phyloP scores from a whole-genome alignment of 2,888 invertebrate species.

The Sipunculus nudus region DNA sequence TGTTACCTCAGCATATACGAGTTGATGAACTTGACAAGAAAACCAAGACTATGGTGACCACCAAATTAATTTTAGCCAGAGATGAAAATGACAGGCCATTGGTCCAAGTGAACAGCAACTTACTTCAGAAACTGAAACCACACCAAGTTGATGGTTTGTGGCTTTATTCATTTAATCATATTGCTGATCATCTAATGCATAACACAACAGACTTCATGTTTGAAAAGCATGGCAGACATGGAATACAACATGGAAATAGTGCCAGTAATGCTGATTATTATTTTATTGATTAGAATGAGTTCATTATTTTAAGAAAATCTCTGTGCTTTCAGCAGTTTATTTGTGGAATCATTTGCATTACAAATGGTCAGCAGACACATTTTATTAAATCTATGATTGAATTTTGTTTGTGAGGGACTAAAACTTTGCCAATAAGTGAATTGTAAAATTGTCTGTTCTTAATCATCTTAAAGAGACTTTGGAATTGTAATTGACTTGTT shows the following conservation, averaged over 20 bases:
- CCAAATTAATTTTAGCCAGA: slow-evolving; percentile 74
- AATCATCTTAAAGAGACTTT: no score
- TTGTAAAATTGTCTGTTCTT: no score
- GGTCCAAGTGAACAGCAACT: slow-evolving; percentile 80
- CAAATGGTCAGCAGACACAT: no score
- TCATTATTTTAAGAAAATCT: background rate
- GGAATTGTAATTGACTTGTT: no score
- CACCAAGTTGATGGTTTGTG: slow-evolving; percentile 77
- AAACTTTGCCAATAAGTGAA: no score
- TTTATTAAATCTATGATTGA: no score
- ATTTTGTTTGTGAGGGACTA: no score
- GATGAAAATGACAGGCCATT: slow-evolving; percentile 82
- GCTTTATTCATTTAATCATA: background rate
- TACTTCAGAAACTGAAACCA: slow-evolving; percentile 83
- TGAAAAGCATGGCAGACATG: background rate
- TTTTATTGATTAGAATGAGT: background rate
- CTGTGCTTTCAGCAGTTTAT: no score
- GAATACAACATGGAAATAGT: background rate
- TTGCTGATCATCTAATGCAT: background rate
- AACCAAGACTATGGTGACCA: slow-evolving; percentile 65
- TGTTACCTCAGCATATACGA: slow-evolving; percentile 27
- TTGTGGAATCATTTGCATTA: no score
- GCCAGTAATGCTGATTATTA: background rate
- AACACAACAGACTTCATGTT: no score
- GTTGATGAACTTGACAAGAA: slow-evolving; percentile 64